Evolutionary conservation across 2,888 invertebrate genomes (phyloP).

Genomic region (Brassicogethes aeneus): DNA sequence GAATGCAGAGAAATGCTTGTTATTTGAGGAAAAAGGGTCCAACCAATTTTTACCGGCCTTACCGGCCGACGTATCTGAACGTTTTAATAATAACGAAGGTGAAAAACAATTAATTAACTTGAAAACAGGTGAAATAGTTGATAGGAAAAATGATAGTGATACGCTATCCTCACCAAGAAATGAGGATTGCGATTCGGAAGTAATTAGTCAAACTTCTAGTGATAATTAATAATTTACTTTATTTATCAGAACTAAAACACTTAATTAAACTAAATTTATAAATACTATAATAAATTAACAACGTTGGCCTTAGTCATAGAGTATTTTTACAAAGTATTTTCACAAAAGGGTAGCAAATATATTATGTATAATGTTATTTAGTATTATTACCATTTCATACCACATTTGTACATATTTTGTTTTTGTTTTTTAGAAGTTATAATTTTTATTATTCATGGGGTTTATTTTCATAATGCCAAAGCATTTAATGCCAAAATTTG

Average conservation of each 20-base stretch:
- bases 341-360: conserved; percentile 29
- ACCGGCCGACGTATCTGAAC: conserved; percentile 24
- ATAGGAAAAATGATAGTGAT: conserved; percentile 26
- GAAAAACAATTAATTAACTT: conserved; percentile 38
- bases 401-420: conserved; percentile 12
- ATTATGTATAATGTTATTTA: conserved; percentile 22
- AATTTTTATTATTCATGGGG: conserved; percentile 27
- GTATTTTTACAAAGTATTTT: conserved; percentile 42
- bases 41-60: conserved; percentile 26
- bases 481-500: conserved; percentile 44
- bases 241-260: conserved; percentile 19
- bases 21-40: conserved; percentile 28
- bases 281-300: conserved; percentile 26
- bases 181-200: conserved; percentile 23
- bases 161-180: conserved; percentile 7
- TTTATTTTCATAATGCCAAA: conserved; percentile 38
- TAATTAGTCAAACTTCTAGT: conserved; percentile 36
- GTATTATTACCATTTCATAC: conserved; percentile 26
- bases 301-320: conserved; percentile 35
- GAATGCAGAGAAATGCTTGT: conserved; percentile 27
- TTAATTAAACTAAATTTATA: conserved; percentile 22
- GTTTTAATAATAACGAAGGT: conserved; percentile 35
- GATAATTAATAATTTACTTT: conserved; percentile 24
- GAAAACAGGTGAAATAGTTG: conserved; percentile 37
- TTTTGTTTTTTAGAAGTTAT: conserved; percentile 28